Percentiles rank a stretch among this genome's conserved stretches.
Evolutionary conservation across 2,888 invertebrate species (phyloP).

Genomic region (Rotaria magnacalcarata): DNA sequence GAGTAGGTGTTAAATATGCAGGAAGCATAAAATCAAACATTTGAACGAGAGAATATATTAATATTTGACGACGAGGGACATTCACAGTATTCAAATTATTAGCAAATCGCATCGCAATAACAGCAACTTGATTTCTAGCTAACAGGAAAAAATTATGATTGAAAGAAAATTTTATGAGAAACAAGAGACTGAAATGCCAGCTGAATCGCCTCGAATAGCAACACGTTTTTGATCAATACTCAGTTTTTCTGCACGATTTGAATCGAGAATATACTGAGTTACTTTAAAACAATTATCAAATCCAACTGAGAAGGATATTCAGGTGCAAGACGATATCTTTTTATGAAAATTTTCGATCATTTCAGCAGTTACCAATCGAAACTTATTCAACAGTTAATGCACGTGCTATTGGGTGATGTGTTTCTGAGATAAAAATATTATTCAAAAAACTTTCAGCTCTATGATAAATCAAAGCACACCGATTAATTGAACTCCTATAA

Average conservation of each 20-base stretch:
- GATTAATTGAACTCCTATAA: neutral
- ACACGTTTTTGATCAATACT: slow-evolving; percentile 32
- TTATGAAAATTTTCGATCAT: neutral
- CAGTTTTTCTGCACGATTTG: slow-evolving; percentile 24
- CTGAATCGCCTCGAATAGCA: slow-evolving; percentile 40
- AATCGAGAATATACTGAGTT: slow-evolving; percentile 30
- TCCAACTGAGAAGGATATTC: slow-evolving; percentile 39
- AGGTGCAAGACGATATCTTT: slow-evolving; percentile 38
- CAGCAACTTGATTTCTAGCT: slow-evolving; percentile 36
- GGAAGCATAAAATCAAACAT: slow-evolving; percentile 43
- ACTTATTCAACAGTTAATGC: slow-evolving; percentile 10
- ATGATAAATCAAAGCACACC: neutral
- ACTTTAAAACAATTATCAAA: slow-evolving; percentile 27
- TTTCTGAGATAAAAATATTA: slow-evolving; percentile 3
- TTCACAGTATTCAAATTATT: neutral
- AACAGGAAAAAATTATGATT: neutral
- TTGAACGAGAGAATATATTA: slow-evolving; percentile 43
- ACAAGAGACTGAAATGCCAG: neutral
- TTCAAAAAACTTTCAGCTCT: neutral
- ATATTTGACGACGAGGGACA: slow-evolving; percentile 37
- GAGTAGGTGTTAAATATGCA: slow-evolving; percentile 28
- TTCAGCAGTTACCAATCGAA: neutral
- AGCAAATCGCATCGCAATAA: slow-evolving; percentile 24
- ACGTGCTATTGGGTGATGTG: neutral
- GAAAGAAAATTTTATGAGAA: neutral